Percentiles rank a stretch among this genome's conserved stretches.
Conservation (phyloP, 30 jellyfish, hydroid and myxozoan genomes). For the Rhopilema esculentum region DNA sequence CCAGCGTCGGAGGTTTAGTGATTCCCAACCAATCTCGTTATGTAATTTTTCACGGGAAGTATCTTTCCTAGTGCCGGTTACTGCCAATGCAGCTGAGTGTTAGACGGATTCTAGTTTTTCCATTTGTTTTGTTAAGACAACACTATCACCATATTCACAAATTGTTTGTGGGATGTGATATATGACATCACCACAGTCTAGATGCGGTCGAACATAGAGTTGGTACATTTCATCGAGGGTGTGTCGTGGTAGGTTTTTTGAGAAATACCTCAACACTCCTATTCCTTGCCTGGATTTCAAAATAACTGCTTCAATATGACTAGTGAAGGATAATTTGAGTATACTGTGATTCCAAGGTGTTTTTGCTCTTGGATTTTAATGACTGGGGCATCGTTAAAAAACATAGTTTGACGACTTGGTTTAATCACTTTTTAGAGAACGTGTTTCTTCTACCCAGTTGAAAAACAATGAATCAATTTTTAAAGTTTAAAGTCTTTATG, state of each 20-base stretch:
- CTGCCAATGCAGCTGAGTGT: too few relatives aligned
- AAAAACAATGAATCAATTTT: too few relatives aligned
- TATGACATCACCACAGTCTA: neutral
- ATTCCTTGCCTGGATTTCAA: neutral
- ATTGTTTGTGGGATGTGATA: neutral
- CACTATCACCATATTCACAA: neutral
- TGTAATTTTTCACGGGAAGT: constrained; percentile 41
- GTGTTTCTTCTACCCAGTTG: too few relatives aligned
- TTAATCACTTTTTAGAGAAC: constrained; percentile 4
- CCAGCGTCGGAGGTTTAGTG: constrained; percentile 54
- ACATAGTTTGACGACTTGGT: neutral
- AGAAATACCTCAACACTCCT: constrained; percentile 4
- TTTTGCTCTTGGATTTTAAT: neutral
- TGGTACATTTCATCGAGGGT: too few relatives aligned
- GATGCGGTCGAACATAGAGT: neutral
- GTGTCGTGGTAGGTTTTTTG: constrained; percentile 12
- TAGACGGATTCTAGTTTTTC: constrained; percentile 55
- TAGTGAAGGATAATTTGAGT: neutral
- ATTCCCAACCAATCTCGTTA: constrained; percentile 61
- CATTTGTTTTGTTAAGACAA: constrained; percentile 24
- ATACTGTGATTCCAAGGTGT: constrained; percentile 14
- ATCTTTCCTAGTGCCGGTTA: constrained; percentile 57
- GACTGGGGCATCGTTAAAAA: neutral
- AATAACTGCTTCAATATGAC: neutral
- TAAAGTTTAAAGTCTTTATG: too few relatives aligned